Conservation (phyloP, 2,113 vertebrate genomes). For the Thunnus maccoyii region DNA sequence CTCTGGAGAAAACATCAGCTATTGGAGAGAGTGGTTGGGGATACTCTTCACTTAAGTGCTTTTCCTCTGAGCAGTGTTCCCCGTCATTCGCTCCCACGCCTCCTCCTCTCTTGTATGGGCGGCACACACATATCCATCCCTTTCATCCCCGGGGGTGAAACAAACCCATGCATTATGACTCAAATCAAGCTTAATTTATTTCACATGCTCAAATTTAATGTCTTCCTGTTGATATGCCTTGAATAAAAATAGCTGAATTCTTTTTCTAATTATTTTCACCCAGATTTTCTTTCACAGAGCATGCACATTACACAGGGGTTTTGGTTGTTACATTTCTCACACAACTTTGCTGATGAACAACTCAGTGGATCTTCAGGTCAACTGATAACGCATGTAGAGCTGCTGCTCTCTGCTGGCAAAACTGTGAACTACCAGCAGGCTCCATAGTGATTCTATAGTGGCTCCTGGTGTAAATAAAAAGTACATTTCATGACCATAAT, state of each 20-base stretch:
- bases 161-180: constrained; percentile 61
- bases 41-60: constrained; percentile 71
- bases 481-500: background rate
- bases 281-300: constrained; percentile 19
- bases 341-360: constrained; percentile 42
- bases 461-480: background rate
- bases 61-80: constrained; percentile 63
- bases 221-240: constrained; percentile 48
- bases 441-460: background rate
- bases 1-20: constrained; percentile 73
- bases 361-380: background rate
- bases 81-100: constrained; percentile 67
- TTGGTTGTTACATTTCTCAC: constrained; percentile 44
- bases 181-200: constrained; percentile 67
- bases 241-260: constrained; percentile 61
- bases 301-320: constrained; percentile 50
- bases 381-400: constrained; percentile 3
- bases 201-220: constrained; percentile 63
- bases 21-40: constrained; percentile 54
- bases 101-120: constrained; percentile 35
- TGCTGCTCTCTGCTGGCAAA: constrained; percentile 62
- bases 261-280: constrained; percentile 46
- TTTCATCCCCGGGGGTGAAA: constrained; percentile 63
- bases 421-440: constrained; percentile 12
- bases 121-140: constrained; percentile 20